Percentiles rank a stretch among this genome's conserved stretches.
Conservation (phyloP, 2,888 invertebrate genomes). For the Morpho helenor region DNA sequence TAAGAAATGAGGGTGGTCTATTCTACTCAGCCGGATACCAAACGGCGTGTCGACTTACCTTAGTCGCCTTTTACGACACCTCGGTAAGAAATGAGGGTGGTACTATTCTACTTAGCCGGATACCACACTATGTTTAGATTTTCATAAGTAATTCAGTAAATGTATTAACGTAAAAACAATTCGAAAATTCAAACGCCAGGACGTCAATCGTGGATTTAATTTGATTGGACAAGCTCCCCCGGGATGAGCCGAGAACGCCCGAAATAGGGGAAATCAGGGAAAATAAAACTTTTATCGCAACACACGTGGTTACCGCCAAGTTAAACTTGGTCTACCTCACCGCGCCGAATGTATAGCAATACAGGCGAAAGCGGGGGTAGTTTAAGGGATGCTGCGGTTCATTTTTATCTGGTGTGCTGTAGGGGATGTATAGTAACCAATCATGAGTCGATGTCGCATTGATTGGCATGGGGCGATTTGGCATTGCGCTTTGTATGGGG, state of each 20-base stretch:
- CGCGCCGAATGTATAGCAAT: conserved; percentile 26
- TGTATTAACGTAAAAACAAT: conserved; percentile 28
- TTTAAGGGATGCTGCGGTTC: conserved; percentile 19
- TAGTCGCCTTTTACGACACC: no score
- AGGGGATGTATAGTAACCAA: conserved; percentile 59
- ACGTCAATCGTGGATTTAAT: conserved; percentile 71
- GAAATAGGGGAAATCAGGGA: conserved; percentile 66
- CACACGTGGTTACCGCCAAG: conserved; percentile 48
- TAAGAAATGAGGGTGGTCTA: no score
- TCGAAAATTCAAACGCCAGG: conserved; percentile 43
- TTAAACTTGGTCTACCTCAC: conserved; percentile 35
- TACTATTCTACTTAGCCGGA: no score
- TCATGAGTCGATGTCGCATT: conserved; percentile 59
- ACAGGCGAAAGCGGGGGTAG: conserved; percentile 1
- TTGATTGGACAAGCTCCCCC: conserved; percentile 70
- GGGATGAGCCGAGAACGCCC: conserved; percentile 52
- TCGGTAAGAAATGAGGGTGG: no score
- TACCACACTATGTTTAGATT: no score
- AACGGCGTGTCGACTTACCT: no score
- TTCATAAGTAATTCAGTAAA: no score
- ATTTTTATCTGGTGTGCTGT: conserved; percentile 19
- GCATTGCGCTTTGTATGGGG: conserved; percentile 51
- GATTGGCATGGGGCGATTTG: conserved; percentile 71
- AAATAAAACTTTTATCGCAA: conserved; percentile 65
- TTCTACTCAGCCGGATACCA: no score